Conservation (phyloP, 30 jellyfish, hydroid and myxozoan genomes). For the Catostylus mosaicus region DNA sequence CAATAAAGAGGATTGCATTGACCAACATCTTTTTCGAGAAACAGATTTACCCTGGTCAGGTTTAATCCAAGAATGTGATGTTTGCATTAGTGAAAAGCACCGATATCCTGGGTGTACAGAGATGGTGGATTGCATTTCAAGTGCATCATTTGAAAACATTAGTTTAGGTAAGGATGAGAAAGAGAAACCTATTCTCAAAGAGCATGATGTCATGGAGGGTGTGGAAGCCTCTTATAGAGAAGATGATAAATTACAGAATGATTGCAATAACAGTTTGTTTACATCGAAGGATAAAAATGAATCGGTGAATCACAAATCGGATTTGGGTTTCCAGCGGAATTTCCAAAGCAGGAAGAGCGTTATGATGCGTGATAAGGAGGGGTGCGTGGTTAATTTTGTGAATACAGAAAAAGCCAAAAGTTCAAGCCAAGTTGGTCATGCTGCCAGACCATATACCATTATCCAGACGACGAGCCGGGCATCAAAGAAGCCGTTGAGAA, state of each 20-base stretch:
- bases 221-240: constrained; percentile 8
- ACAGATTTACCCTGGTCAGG: constrained; percentile 30
- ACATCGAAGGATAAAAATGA: background rate
- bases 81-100: constrained; percentile 42
- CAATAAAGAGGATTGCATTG: constrained; percentile 1
- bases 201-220: constrained; percentile 41
- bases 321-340: constrained; percentile 35
- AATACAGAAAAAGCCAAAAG: background rate
- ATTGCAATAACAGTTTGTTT: constrained; percentile 15
- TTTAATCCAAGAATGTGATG: constrained; percentile 52
- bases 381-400: background rate
- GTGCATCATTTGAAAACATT: constrained; percentile 9
- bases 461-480: background rate
- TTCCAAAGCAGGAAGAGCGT: constrained; percentile 29
- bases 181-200: background rate
- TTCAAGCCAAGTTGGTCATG: background rate
- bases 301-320: constrained; percentile 23
- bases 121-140: constrained; percentile 12
- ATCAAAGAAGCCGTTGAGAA: constrained; percentile 9
- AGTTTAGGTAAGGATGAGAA: background rate
- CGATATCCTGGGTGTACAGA: constrained; percentile 54
- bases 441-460: background rate
- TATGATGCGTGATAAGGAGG: constrained; percentile 45
- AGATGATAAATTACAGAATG: background rate
- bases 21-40: constrained; percentile 20